phyloP scores from a whole-genome alignment of 2,113 vertebrate genomes.

The Pagrus major region DNA sequence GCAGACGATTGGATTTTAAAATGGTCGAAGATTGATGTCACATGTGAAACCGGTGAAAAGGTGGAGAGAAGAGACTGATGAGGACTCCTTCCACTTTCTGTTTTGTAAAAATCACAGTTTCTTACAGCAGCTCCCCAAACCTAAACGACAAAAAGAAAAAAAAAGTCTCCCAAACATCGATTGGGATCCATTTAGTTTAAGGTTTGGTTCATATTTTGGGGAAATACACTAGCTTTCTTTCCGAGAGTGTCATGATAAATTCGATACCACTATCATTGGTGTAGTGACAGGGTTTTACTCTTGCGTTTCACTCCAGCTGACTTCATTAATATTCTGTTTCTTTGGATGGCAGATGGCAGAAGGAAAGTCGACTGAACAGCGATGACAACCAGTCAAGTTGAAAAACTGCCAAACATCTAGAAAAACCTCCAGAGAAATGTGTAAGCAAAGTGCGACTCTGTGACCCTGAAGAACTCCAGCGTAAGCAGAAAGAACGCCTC shows the following conservation, averaged over 20 bases:
- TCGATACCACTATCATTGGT: no score
- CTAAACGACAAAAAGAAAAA: not conserved
- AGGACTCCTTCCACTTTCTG: not conserved
- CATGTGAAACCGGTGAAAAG: not conserved
- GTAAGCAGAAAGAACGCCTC: conserved; percentile 26
- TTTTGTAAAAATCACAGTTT: not conserved
- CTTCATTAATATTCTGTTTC: not conserved
- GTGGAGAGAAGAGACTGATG: not conserved
- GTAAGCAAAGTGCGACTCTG: conserved; percentile 16
- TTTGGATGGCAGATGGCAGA: conserved; percentile 24
- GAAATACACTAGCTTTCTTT: no score
- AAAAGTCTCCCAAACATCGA: no score
- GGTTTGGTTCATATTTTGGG: no score
- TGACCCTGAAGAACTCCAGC: conserved; percentile 29
- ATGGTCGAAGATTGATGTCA: conserved; percentile 1
- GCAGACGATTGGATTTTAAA: conserved; percentile 6
- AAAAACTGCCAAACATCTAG: conserved; percentile 41
- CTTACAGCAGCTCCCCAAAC: not conserved
- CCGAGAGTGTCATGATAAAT: no score
- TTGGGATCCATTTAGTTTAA: no score
- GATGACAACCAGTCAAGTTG: conserved; percentile 39
- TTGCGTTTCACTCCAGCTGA: not conserved
- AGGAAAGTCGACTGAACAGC: not conserved
- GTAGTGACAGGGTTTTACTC: not conserved
- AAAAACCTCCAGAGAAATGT: conserved; percentile 35